Conservation (phyloP, 2,797 vertebrate species). For the Tachyglossus aculeatus region DNA sequence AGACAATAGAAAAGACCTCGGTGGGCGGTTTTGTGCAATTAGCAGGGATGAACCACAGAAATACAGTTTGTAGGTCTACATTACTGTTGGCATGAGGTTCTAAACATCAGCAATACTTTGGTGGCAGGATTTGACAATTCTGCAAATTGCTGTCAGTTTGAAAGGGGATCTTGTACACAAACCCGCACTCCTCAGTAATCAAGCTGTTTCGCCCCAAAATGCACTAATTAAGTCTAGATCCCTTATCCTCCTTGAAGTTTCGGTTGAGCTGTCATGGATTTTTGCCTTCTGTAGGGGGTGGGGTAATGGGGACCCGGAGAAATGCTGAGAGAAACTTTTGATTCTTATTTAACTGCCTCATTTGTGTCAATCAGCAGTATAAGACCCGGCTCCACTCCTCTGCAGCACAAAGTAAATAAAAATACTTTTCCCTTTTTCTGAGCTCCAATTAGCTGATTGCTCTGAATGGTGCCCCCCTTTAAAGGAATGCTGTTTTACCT, state of each 20-base stretch:
- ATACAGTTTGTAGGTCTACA: not conserved
- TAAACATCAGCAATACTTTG: slow-evolving; percentile 29
- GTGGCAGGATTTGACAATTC: slow-evolving; percentile 58
- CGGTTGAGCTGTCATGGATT: slow-evolving; percentile 44
- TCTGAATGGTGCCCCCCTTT: slow-evolving; percentile 66
- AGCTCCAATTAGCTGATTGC: slow-evolving; percentile 78
- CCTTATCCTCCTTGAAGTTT: slow-evolving; percentile 64
- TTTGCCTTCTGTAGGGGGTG: slow-evolving; percentile 33
- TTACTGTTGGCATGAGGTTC: not conserved
- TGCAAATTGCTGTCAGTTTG: slow-evolving; percentile 65
- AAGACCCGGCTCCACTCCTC: slow-evolving; percentile 1
- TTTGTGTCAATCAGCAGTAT: slow-evolving; percentile 64
- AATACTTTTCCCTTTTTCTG: slow-evolving; percentile 69
- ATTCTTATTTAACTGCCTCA: slow-evolving; percentile 69
- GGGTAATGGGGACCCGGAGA: slow-evolving; percentile 32
- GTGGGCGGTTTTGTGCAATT: not conserved
- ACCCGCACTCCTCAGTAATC: slow-evolving; percentile 45
- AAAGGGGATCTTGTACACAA: slow-evolving; percentile 50
- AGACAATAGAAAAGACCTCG: not conserved
- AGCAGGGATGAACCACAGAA: slow-evolving; percentile 12
- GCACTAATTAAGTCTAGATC: slow-evolving; percentile 63
- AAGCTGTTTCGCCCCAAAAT: slow-evolving; percentile 61
- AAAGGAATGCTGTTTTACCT: slow-evolving; percentile 75
- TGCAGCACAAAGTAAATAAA: slow-evolving; percentile 73
- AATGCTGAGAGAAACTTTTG: slow-evolving; percentile 72